Conservation (phyloP, 2,888 invertebrate species). For the Pandemis heparana region DNA sequence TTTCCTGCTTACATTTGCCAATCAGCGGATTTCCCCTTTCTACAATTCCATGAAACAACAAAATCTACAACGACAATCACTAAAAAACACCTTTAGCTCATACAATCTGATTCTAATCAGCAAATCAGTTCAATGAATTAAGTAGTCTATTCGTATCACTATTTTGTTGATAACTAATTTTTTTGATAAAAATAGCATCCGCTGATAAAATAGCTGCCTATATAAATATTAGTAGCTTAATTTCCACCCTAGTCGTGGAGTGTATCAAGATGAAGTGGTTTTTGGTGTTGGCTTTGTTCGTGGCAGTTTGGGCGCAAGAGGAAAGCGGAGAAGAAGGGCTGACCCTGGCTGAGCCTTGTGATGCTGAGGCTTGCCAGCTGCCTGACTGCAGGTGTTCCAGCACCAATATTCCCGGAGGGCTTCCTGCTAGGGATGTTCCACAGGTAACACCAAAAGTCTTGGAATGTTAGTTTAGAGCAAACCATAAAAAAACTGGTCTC, state of each 20-base stretch:
- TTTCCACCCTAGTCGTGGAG: not conserved
- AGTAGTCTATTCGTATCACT: conserved; percentile 12
- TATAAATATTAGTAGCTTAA: conserved; percentile 3
- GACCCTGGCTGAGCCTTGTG: conserved; percentile 64
- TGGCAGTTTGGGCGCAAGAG: conserved; percentile 28
- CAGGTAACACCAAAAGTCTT: conserved; percentile 68
- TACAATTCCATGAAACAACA: conserved; percentile 1
- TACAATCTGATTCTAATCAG: conserved; percentile 11
- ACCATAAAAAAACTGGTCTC: no score
- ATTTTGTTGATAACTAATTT: conserved; percentile 18
- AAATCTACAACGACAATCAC: not conserved
- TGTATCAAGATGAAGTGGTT: conserved; percentile 30
- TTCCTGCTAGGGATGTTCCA: conserved; percentile 74
- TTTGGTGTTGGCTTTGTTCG: conserved; percentile 17
- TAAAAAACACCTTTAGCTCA: not conserved
- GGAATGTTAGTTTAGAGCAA: no score
- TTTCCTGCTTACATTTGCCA: not conserved
- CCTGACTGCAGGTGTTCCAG: conserved; percentile 85
- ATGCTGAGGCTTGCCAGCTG: conserved; percentile 70
- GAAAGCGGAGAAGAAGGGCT: conserved; percentile 47
- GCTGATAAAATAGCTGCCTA: conserved; percentile 22
- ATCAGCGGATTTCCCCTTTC: conserved; percentile 17
- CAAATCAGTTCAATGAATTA: conserved; percentile 18
- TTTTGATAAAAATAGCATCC: conserved; percentile 12
- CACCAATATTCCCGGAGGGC: conserved; percentile 75